Evolutionary conservation across 2,113 vertebrate species (phyloP), one percentile per base, ranked within the genome.

Genomic region (Carassius gibelio): DNA sequence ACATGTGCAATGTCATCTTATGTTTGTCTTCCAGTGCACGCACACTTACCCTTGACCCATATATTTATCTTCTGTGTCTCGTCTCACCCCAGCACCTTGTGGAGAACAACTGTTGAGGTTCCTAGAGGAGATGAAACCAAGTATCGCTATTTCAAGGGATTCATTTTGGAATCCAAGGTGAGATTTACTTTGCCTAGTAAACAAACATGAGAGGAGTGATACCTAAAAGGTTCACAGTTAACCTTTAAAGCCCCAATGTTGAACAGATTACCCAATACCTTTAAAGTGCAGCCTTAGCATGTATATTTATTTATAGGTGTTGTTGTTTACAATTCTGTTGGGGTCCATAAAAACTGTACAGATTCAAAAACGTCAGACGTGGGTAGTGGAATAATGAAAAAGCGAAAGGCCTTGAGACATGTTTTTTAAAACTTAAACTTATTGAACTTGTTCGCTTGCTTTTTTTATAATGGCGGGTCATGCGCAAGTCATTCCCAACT

Each of bases 111-210:
- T 0, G 38, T 98, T 88, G 81, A 84, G 71, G 94, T 99, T 45
- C 93, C 92, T 10, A 93, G 86, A 92, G 96, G 96, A 88, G 85
- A 88, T 71, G 93, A 94, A 71, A 81, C 94, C 92, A 84, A 87
- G 9, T 99, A 99, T 90, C 97, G 98, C 23, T 99, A 98, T 90
- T 97, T 99, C 90, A 98, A 94, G 93, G 98, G 97, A 66, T 96
- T 93, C 92, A 96, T 98, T 91, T 87, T 99, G 87, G 95, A 98
- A 91, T 93, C 97, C 59, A 97, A 96, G 97, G 95, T 95, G 92
- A 94, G 91, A 66, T 19, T 8, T 59, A 30, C 6, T 76, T 86
- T 81, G 81, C 10, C 26, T 14, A 45, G 64, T 82, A 69, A 74
- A 23, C 81, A 84, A 59, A 78, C 30, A 2, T 3, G 30, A 48